Conservation (phyloP, 2,888 invertebrate species). For the Dryocosmus kuriphilus region DNA sequence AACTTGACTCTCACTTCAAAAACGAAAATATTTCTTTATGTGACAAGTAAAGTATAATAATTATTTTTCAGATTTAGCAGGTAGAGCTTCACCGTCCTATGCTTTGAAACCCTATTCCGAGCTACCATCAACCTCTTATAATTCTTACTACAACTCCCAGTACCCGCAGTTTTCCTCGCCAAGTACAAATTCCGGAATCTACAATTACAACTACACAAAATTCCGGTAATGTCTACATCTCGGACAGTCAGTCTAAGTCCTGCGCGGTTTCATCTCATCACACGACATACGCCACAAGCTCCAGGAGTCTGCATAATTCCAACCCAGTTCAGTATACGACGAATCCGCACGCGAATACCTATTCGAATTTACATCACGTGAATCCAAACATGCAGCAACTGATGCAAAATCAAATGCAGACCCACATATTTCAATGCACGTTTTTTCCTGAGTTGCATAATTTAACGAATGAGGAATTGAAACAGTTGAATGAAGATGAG, state of each 20-base stretch:
- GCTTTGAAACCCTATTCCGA: conserved; percentile 70
- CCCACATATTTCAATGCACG: conserved; percentile 66
- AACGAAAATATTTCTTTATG: too few relatives aligned
- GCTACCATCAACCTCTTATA: conserved; percentile 69
- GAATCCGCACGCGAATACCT: conserved; percentile 65
- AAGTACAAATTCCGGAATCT: conserved; percentile 67
- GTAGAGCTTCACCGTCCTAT: conserved; percentile 72
- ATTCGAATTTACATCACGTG: conserved; percentile 68
- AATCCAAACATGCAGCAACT: conserved; percentile 69
- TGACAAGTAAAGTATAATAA: neutral
- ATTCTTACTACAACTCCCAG: conserved; percentile 66
- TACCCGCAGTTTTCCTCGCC: conserved; percentile 71
- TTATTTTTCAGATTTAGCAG: conserved; percentile 69
- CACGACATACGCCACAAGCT: conserved; percentile 60
- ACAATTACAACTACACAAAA: conserved; percentile 74
- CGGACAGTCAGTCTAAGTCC: conserved; percentile 58
- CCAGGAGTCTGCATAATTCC: conserved; percentile 60
- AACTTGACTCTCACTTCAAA: neutral
- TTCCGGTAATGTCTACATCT: conserved; percentile 60
- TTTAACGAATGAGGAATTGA: conserved; percentile 83
- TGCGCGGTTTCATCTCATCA: conserved; percentile 64
- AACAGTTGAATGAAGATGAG: conserved; percentile 84
- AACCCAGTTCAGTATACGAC: conserved; percentile 67
- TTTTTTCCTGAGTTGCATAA: conserved; percentile 79
- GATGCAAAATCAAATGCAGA: conserved; percentile 56